Evolutionary conservation across 2,113 vertebrate genomes (phyloP).

Genomic region (Galemys pyrenaicus): DNA sequence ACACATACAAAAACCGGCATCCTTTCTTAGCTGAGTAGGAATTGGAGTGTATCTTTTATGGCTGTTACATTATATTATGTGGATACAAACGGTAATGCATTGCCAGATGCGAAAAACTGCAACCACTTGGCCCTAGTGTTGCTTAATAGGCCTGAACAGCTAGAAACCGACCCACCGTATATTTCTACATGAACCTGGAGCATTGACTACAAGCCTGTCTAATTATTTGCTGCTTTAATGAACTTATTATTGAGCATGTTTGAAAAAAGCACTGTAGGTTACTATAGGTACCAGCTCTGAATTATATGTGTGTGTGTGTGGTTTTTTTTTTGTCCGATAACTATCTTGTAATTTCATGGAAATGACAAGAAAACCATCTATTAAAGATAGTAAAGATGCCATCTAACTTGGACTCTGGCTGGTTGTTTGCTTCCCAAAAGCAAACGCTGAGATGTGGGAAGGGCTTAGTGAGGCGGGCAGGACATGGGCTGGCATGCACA

Average conservation of each 20-base stretch:
- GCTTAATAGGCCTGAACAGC: neutral
- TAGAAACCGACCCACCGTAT: rapidly evolving
- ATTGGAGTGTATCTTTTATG: neutral
- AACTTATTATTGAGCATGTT: neutral
- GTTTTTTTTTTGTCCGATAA: neutral
- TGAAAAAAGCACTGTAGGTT: rapidly evolving
- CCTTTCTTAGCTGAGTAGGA: neutral
- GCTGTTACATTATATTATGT: rapidly evolving
- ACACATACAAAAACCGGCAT: rapidly evolving
- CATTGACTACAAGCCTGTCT: neutral
- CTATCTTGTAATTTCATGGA: neutral
- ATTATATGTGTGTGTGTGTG: neutral
- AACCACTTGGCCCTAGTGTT: neutral
- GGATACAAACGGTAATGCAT: no score
- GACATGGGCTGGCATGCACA: rapidly evolving
- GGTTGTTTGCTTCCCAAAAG: neutral
- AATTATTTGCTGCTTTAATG: neutral
- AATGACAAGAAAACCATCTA: neutral
- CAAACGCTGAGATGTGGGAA: neutral
- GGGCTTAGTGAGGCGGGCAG: neutral
- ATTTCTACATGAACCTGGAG: neutral
- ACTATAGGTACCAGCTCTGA: neutral
- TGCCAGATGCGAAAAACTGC: neutral
- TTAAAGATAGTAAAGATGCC: neutral
- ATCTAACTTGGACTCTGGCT: neutral